Percentiles rank a stretch among this genome's conserved stretches.
phyloP scores from a whole-genome alignment of 2,888 invertebrate genomes.

The Aspidiotus rigidus region DNA sequence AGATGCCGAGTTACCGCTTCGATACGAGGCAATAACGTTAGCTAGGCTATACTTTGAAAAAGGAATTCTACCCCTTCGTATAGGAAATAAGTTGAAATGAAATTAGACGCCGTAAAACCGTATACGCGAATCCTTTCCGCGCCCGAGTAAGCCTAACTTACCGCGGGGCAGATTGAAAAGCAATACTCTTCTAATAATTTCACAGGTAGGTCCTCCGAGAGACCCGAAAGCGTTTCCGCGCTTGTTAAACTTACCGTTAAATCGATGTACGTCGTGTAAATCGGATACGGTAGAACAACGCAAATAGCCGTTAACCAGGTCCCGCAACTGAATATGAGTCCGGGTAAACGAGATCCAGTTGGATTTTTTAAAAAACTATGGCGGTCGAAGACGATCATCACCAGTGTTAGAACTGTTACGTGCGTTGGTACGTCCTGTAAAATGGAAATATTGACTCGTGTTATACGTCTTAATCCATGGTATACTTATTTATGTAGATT shows the following conservation, averaged over 20 bases:
- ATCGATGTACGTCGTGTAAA: conserved; percentile 60
- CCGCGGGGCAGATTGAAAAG: no score
- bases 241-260: conserved; percentile 51
- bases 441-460: conserved; percentile 36
- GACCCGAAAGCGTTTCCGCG: no score
- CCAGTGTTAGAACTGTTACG: conserved; percentile 59
- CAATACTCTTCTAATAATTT: no score
- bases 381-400: conserved; percentile 59
- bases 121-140: no score
- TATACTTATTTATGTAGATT: not conserved
- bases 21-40: no score
- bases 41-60: no score
- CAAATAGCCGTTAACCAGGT: conserved; percentile 64
- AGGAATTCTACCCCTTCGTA: no score
- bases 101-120: no score
- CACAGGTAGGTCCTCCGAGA: no score
- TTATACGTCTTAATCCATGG: not conserved
- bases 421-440: conserved; percentile 61
- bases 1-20: no score
- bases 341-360: conserved; percentile 54
- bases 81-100: no score
- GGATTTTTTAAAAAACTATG: conserved; percentile 57
- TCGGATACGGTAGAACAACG: conserved; percentile 61
- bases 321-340: conserved; percentile 57
- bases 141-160: no score